Evolutionary conservation across 2,888 invertebrate genomes (phyloP).

Genomic region (Reticulitermes lucifugus): DNA sequence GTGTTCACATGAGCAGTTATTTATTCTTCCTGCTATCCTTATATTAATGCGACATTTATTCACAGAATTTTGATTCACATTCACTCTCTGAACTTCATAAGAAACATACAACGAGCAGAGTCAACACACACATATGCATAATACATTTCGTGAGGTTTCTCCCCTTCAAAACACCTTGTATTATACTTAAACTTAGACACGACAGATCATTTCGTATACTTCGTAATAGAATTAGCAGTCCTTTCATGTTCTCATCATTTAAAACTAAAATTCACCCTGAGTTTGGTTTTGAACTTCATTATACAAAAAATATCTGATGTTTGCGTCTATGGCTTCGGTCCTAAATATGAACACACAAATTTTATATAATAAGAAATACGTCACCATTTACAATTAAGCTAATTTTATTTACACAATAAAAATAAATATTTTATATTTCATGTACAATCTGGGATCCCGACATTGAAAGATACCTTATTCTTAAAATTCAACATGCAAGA

Average conservation of each 20-base stretch:
- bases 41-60: conserved; percentile 22
- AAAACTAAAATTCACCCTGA: conserved; percentile 48
- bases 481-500: too few species aligned
- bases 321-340: not conserved
- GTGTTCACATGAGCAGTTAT: not conserved
- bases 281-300: conserved; percentile 47
- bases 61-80: conserved; percentile 1
- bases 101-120: conserved; percentile 7
- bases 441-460: too few species aligned
- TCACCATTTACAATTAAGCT: too few species aligned
- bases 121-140: not conserved
- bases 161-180: not conserved
- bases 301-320: conserved; percentile 19
- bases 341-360: not conserved
- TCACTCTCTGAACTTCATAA: conserved; percentile 9
- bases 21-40: not conserved
- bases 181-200: not conserved
- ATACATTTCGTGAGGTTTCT: not conserved
- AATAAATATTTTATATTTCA: too few species aligned
- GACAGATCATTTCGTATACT: conserved; percentile 5
- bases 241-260: not conserved
- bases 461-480: too few species aligned
- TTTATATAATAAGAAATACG: too few species aligned
- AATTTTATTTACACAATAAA: too few species aligned
- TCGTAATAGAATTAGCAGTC: not conserved